Percentiles rank a stretch among this genome's conserved stretches.
These are phyloP conservation scores for Caenorhabditis sp. DNA, from an alignment of 2,888 invertebrate genomes.

Conservation along the genomic window DNA sequence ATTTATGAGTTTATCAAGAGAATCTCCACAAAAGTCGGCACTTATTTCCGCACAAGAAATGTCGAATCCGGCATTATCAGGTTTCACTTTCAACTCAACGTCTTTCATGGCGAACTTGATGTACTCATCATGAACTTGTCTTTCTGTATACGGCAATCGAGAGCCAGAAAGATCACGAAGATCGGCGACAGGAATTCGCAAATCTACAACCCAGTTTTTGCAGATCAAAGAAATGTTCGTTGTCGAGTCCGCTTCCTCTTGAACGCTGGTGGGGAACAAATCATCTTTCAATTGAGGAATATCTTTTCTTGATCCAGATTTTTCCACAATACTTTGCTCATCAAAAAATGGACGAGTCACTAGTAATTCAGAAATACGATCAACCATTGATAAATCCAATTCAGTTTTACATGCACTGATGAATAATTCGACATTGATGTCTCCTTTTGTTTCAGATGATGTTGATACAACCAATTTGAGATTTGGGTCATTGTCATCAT, in stretches of 20 bases:
- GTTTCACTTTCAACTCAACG: slow-evolving; percentile 43
- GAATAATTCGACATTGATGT: slow-evolving; percentile 23
- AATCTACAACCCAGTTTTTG: slow-evolving; percentile 34
- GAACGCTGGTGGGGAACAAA: slow-evolving; percentile 11
- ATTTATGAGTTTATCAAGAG: slow-evolving; percentile 11
- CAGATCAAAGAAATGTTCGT: slow-evolving; percentile 26
- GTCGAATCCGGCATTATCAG: slow-evolving; percentile 7
- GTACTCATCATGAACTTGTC: slow-evolving; percentile 60
- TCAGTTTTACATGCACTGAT: slow-evolving; percentile 53
- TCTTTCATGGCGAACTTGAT: slow-evolving; percentile 51
- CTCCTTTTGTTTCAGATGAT: slow-evolving; percentile 20
- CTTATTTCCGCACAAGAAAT: slow-evolving; percentile 6
- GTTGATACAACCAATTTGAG: slow-evolving; percentile 31
- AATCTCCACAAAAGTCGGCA: slow-evolving; percentile 35
- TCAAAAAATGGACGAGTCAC: slow-evolving; percentile 48
- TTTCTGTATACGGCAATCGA: slow-evolving; percentile 39
- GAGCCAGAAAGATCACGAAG: slow-evolving; percentile 43
- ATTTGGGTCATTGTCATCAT: slow-evolving; percentile 36
- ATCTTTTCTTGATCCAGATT: slow-evolving; percentile 7
- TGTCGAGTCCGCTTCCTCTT: slow-evolving; percentile 10
- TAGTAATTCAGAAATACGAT: slow-evolving; percentile 50
- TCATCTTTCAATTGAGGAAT: slow-evolving; percentile 33
- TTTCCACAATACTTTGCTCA: not conserved
- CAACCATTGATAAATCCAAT: slow-evolving; percentile 62
- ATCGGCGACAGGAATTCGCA: slow-evolving; percentile 56